phyloP scores from a whole-genome alignment of 2,113 vertebrate species.

The Dermatemys mawii region DNA sequence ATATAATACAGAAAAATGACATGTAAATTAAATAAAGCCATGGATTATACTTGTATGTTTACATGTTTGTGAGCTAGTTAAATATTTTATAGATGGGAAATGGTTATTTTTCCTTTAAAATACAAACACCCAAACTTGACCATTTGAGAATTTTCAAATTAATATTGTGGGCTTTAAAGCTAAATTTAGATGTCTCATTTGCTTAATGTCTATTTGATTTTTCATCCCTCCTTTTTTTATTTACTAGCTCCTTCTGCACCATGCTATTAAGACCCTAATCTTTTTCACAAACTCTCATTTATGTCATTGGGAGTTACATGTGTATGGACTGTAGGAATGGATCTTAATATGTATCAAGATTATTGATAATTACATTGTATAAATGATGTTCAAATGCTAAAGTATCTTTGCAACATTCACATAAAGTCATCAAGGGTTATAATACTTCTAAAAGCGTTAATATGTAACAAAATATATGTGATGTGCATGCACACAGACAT shows the following conservation, averaged over 20 bases:
- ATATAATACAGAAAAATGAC: conserved; percentile 51
- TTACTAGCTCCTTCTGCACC: not conserved
- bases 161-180: not conserved
- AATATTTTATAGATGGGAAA: conserved; percentile 64
- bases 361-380: not conserved
- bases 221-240: not conserved
- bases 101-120: conserved; percentile 30
- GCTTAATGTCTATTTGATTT: not conserved
- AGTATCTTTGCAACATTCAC: not conserved
- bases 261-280: not conserved
- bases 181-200: not conserved
- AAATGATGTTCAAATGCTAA: not conserved
- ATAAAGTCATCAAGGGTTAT: not conserved
- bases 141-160: not conserved
- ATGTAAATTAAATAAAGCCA: conserved; percentile 56
- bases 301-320: not conserved
- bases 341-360: not conserved
- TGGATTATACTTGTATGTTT: conserved; percentile 39
- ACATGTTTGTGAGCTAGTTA: conserved; percentile 20
- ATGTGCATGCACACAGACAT: not conserved
- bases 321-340: not conserved
- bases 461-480: not conserved
- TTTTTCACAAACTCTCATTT: not conserved
- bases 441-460: not conserved
- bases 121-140: not conserved